A percentile compares a stretch with the other conserved stretches of the same genome.
Conservation (phyloP, 1,140 invertebrate species). For the Rhyzopertha dominica region DNA sequence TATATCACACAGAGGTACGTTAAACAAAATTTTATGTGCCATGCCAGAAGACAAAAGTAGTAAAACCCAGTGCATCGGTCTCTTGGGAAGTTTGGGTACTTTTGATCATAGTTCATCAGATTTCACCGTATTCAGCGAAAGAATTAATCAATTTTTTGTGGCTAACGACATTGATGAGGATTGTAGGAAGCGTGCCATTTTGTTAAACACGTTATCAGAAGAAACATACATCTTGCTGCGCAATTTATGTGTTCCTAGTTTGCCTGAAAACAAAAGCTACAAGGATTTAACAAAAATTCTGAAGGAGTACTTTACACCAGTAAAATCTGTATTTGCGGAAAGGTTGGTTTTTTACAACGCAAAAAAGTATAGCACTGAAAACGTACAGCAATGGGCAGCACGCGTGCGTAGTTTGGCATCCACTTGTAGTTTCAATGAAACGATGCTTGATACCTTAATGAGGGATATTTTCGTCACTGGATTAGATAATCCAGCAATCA, state of each 20-base stretch:
- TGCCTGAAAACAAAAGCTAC: constrained; percentile 3
- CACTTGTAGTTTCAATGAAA: constrained; percentile 10
- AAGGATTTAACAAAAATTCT: constrained; percentile 6
- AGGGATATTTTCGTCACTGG: constrained; percentile 17
- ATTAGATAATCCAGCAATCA: constrained; percentile 10
- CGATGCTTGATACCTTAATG: constrained; percentile 1
- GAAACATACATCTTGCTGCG: constrained; percentile 1
- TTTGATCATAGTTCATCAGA: not conserved
- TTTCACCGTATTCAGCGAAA: constrained; percentile 3
- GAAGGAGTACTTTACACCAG: constrained; percentile 3
- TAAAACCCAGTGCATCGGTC: no score
- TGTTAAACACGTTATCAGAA: constrained; percentile 3
- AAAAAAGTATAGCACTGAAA: constrained; percentile 4
- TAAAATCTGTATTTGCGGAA: constrained; percentile 17
- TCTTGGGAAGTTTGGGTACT: not conserved
- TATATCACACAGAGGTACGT: no score
- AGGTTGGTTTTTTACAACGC: constrained; percentile 12
- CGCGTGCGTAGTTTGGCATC: constrained; percentile 12
- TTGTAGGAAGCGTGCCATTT: constrained; percentile 1
- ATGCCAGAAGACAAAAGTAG: no score
- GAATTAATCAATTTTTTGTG: constrained; percentile 9
- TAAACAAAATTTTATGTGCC: no score
- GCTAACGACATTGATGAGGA: constrained; percentile 4
- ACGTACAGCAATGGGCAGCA: constrained; percentile 11
- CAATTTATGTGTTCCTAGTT: constrained; percentile 1